Evolutionary conservation across 2,113 vertebrate genomes (phyloP).

Genomic region (Mastomys natalensis): DNA sequence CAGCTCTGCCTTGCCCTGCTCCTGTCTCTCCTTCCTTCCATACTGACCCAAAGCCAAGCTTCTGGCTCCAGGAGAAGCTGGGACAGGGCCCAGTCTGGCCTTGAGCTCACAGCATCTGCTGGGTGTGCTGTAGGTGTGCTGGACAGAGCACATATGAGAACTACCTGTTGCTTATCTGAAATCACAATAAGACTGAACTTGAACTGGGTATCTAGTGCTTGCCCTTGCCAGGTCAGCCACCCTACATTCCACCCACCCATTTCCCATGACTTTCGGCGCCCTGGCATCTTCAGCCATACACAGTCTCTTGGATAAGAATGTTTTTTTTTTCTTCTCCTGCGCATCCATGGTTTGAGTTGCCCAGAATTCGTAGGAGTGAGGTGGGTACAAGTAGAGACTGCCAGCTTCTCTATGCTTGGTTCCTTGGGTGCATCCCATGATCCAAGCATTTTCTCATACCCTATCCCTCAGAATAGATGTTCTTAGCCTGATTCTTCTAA

Average conservation of each 20-base stretch:
- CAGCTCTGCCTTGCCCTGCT: neutral
- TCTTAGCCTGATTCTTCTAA: neutral
- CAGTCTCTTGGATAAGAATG: neutral
- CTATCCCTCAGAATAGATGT: neutral
- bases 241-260: neutral
- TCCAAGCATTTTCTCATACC: neutral
- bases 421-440: neutral
- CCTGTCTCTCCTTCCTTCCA: neutral
- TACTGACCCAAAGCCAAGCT: neutral
- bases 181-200: neutral
- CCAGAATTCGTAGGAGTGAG: neutral
- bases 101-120: neutral
- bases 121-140: neutral
- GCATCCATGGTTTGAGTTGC: neutral
- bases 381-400: neutral
- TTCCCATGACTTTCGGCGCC: neutral
- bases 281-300: neutral
- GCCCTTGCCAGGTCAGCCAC: neutral
- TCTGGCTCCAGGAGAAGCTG: neutral
- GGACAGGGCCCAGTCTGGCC: neutral
- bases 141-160: neutral
- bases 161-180: neutral
- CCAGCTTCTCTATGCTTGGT: neutral
- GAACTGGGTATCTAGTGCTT: neutral
- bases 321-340: neutral